A percentile compares a stretch with the other conserved stretches of the same genome.
Conservation (phyloP, 37 sponge, comb jelly and placozoan species). For the Chondrilla cf. caribensis region DNA sequence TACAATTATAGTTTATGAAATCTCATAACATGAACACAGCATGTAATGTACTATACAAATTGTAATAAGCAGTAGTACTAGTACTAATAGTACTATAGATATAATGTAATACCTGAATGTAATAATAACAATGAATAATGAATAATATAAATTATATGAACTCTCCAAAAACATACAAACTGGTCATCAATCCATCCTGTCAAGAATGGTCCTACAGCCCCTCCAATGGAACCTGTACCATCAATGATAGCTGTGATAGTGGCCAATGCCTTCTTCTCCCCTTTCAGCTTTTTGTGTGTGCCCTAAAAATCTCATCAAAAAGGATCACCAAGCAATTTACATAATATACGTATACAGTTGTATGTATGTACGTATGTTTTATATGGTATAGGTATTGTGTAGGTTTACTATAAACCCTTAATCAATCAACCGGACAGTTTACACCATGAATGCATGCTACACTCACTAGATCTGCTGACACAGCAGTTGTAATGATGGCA, state of each 20-base stretch:
- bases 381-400: no score
- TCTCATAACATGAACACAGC: no score
- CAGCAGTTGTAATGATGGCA: constrained; percentile 86
- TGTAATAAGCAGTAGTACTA: no score
- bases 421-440: no score
- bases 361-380: background rate
- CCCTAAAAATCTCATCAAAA: constrained; percentile 12
- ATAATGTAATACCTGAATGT: no score
- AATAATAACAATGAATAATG: no score
- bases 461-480: constrained; percentile 70
- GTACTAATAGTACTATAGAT: no score
- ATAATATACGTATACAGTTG: background rate
- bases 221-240: constrained; percentile 45
- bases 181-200: constrained; percentile 34
- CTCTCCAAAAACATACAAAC: constrained; percentile 62
- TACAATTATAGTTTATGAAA: no score
- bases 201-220: constrained; percentile 41
- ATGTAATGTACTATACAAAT: no score
- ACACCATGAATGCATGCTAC: no score
- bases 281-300: constrained; percentile 31
- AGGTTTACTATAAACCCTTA: no score
- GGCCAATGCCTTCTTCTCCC: constrained; percentile 37
- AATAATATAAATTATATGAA: no score
- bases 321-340: background rate
- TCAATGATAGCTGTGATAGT: constrained; percentile 56